Percentiles rank a stretch among this genome's conserved stretches.
phyloP scores from a whole-genome alignment of 1,140 invertebrate genomes.

The Paracyclopina nana region DNA sequence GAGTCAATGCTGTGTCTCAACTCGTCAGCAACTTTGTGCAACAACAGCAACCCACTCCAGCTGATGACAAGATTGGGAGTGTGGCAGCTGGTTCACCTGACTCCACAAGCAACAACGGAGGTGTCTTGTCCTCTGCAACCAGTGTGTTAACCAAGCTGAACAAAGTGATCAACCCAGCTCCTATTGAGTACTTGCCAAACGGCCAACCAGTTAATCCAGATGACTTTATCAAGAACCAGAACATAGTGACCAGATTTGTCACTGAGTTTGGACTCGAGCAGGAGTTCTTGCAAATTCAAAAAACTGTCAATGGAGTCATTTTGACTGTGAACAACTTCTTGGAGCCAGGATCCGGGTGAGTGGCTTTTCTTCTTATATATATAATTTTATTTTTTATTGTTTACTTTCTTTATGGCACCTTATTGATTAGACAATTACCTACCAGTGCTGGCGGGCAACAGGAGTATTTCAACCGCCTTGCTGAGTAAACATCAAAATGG shows the following conservation, averaged over 20 bases:
- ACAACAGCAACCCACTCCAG: too few species aligned
- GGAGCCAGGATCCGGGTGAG: too few species aligned
- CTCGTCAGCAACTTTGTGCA: too few species aligned
- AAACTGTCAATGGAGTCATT: background rate
- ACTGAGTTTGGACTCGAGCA: background rate
- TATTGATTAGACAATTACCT: too few species aligned
- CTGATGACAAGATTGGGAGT: background rate
- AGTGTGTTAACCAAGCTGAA: background rate
- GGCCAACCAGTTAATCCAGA: background rate
- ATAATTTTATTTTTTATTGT: too few species aligned
- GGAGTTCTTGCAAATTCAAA: background rate
- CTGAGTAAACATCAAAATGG: too few species aligned
- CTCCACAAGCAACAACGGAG: background rate
- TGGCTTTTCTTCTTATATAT: too few species aligned
- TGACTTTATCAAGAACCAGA: background rate
- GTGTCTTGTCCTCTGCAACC: background rate
- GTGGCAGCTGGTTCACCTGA: background rate
- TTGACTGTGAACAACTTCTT: too few species aligned
- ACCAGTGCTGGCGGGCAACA: too few species aligned
- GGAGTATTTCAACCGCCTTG: too few species aligned
- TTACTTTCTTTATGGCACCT: too few species aligned
- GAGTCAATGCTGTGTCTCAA: too few species aligned
- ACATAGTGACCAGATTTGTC: background rate
- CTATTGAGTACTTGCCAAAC: constrained; percentile 7
- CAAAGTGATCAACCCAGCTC: background rate